These are phyloP conservation scores for Micrastur ruficollis DNA, from an alignment of 2,797 vertebrate genomes.

Conservation along the genomic window DNA sequence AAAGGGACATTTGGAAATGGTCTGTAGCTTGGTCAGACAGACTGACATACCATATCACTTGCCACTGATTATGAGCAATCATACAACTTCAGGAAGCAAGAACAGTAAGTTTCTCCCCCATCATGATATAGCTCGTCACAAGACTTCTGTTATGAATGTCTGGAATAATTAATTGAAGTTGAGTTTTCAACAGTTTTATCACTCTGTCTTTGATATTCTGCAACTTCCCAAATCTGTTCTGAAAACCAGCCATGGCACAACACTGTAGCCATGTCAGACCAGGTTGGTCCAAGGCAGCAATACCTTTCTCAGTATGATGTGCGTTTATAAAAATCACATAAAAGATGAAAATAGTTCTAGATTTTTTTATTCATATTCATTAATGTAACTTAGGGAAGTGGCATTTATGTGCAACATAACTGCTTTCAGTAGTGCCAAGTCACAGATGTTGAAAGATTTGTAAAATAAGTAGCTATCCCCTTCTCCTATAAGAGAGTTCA, in stretches of 20 bases:
- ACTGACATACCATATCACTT: neutral
- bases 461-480: neutral
- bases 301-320: neutral
- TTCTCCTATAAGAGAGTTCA: neutral
- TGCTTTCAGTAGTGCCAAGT: neutral
- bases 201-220: neutral
- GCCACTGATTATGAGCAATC: neutral
- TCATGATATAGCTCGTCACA: neutral
- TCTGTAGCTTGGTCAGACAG: neutral
- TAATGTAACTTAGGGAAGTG: no score
- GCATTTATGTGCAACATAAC: neutral
- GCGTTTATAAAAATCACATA: neutral
- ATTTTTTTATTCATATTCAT: neutral
- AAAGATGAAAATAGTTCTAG: neutral
- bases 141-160: neutral
- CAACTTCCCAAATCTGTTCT: neutral
- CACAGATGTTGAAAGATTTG: neutral
- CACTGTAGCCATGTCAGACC: neutral
- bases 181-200: neutral
- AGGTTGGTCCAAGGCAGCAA: neutral
- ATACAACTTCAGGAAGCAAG: neutral
- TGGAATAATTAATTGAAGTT: neutral
- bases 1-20: neutral
- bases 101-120: neutral
- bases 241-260: neutral